Base-by-base conservation (phyloP, 2,888 invertebrate species). In the Leptogaster cylindrica region DNA sequence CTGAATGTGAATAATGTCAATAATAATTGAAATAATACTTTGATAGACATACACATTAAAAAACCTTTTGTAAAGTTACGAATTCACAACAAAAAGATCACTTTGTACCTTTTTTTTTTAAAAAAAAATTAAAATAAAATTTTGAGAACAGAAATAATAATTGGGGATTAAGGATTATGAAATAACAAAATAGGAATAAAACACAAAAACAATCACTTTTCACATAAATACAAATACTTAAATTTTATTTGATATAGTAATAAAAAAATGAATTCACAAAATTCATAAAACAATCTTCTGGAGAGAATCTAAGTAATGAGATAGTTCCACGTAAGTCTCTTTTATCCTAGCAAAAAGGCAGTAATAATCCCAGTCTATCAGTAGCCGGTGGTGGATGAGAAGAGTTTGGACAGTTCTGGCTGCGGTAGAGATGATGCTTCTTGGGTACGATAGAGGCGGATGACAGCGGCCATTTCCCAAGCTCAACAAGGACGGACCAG, bases 201-300 rank as follows among this genome's bases (percentile, higher is more conserved):
- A 58, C 10, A 46, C 5, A 46, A 46, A 27, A 18, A 46, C 14
- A 33, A 20, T 18, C 23, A 50, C 16, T 31, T 64, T 64, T 36
- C 64, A 64, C 64, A 64, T 64, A 64, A 64, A 64, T 64, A 64
- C 50, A 64, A 64, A 64, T 64, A 64, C 64, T 64, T 48, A 64
- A 64, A 64, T 20, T 50, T 64, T 64, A 50, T 50, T 46, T 64
- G 10, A 50, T 50, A 64, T 63, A 14, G 33, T 52, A 52, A 52
- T 31, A 48, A 48, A 64, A 64, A 31, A 33, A 64, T 65, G 65
- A 65, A 65, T 65, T 65, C 51, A 65, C 65, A 65, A 65, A 65
- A 65, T 65, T 65, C 65, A 65, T 50, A 65, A 64, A 48, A 65
- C 33, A 27, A 20, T 50, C 33, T 64, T 44, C 48, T 64, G 64